Evolutionary conservation across 2,113 vertebrate species (phyloP).

Genomic region (Coryphaenoides rupestris): DNA sequence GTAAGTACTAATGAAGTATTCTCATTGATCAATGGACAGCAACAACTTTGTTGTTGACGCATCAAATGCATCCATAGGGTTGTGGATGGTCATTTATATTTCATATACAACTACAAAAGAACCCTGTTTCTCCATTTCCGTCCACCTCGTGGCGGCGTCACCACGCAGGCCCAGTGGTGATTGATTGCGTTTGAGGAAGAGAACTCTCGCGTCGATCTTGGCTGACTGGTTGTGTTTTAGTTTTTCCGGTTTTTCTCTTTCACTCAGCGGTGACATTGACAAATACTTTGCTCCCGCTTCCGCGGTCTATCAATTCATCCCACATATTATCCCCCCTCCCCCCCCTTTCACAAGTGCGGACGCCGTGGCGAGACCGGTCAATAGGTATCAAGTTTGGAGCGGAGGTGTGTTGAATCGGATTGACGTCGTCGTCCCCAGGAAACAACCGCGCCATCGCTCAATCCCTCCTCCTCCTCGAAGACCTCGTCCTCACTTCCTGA

Average conservation of each 20-base stretch:
- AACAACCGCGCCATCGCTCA: not conserved
- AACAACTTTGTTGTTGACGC: not conserved
- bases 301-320: conserved; percentile 21
- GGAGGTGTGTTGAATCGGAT: conserved; percentile 6
- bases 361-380: not conserved
- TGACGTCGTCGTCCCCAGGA: conserved; percentile 6
- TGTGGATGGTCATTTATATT: too few species aligned
- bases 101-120: too few species aligned
- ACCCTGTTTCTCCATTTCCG: too few species aligned
- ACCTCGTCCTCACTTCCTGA: too few species aligned
- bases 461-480: too few species aligned
- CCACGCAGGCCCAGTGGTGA: conserved; percentile 1
- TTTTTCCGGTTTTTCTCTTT: conserved; percentile 19
- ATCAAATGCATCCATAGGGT: not conserved
- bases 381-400: conserved; percentile 15
- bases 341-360: not conserved
- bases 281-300: conserved; percentile 23
- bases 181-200: conserved; percentile 11
- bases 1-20: too few species aligned
- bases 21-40: too few species aligned
- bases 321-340: not conserved
- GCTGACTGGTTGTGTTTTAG: not conserved
- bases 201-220: conserved; percentile 18
- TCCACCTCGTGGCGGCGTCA: conserved; percentile 2
- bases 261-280: conserved; percentile 28